Conservation (phyloP, 2,113 vertebrate genomes). For the Uria aalge region DNA sequence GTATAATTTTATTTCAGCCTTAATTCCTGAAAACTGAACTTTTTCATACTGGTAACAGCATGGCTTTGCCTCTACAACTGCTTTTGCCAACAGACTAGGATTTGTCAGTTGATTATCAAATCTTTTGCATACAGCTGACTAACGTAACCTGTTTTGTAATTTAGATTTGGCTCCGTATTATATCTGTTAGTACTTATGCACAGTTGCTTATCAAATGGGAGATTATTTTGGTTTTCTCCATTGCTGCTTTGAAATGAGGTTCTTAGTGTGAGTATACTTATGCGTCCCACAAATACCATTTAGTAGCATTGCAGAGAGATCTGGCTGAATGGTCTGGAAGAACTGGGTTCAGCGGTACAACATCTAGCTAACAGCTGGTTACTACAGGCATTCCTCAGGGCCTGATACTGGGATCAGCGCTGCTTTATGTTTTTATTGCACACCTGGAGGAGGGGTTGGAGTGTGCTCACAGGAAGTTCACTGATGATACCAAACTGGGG, state of each 20-base stretch:
- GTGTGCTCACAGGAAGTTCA: background rate
- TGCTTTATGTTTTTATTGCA: background rate
- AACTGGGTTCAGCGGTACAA: background rate
- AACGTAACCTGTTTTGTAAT: background rate
- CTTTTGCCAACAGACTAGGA: background rate
- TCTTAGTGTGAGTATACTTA: background rate
- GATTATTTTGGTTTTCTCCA: background rate
- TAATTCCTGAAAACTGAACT: background rate
- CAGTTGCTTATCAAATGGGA: background rate
- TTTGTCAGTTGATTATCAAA: background rate
- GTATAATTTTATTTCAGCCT: background rate
- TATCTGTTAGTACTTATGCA: background rate
- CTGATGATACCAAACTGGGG: background rate
- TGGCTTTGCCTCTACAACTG: background rate
- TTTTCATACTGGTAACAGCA: background rate
- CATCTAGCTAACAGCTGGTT: background rate
- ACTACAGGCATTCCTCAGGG: background rate
- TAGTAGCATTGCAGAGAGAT: background rate
- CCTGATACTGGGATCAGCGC: background rate
- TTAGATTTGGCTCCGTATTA: background rate
- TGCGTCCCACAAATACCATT: accelerated
- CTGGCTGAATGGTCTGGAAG: background rate
- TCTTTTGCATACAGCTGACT: background rate
- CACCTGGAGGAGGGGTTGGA: background rate
- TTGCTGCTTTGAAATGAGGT: background rate